Evolutionary conservation across 1,140 invertebrate species (phyloP).

Genomic region (Prorops nasuta): DNA sequence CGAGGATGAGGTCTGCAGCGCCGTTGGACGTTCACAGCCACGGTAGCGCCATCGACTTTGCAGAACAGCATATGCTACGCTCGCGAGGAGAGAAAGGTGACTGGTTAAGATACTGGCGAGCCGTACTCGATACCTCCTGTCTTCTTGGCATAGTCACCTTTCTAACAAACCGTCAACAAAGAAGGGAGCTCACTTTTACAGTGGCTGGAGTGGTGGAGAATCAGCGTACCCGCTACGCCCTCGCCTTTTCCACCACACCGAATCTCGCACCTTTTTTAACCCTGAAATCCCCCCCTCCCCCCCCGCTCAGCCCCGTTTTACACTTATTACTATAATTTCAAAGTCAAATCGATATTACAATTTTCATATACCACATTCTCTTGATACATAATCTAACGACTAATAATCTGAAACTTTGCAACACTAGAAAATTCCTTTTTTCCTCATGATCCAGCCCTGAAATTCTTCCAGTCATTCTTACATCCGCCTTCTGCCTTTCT

Average conservation of each 20-base stretch:
- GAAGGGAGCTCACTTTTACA: too few species aligned
- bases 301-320: background rate
- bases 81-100: slow-evolving; percentile 53
- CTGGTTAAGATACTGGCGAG: slow-evolving; percentile 37
- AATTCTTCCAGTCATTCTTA: too few species aligned
- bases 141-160: slow-evolving; percentile 42
- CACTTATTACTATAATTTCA: too few species aligned
- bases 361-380: too few species aligned
- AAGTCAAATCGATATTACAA: too few species aligned
- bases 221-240: too few species aligned
- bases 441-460: too few species aligned
- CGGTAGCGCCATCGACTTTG: slow-evolving; percentile 39
- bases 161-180: background rate
- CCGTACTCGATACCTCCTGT: slow-evolving; percentile 46
- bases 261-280: background rate
- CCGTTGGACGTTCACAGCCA: slow-evolving; percentile 23
- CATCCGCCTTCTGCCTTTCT: too few species aligned
- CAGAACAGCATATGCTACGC: slow-evolving; percentile 49
- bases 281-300: background rate
- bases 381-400: too few species aligned
- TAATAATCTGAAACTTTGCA: too few species aligned
- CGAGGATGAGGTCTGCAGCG: too few species aligned
- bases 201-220: background rate
- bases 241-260: background rate
- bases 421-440: too few species aligned